These are phyloP conservation scores for Gadopsis bispinosus DNA, from an alignment of 2,797 vertebrate genomes.

Conservation along the genomic window DNA sequence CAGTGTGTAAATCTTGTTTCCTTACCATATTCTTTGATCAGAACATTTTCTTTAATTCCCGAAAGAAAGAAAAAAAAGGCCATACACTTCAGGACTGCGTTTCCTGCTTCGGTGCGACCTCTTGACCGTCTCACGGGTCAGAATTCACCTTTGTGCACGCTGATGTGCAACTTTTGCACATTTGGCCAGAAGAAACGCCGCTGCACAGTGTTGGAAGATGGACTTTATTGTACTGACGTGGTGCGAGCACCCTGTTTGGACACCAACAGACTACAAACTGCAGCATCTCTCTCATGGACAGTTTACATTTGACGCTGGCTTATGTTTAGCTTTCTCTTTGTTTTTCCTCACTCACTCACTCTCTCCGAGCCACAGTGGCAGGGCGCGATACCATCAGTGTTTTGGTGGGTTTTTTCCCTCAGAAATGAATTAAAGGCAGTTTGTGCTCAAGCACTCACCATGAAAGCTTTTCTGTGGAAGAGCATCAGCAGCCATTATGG, in stretches of 20 bases:
- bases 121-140: not conserved
- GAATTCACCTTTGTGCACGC: not conserved
- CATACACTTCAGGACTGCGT: not conserved
- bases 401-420: constrained; percentile 6
- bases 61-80: not conserved
- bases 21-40: too few species aligned
- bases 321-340: not conserved
- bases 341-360: not conserved
- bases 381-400: constrained; percentile 26
- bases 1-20: not conserved
- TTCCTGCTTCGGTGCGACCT: not conserved
- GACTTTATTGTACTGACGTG: not conserved
- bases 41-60: not conserved
- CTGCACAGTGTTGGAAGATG: not conserved
- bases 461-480: constrained; percentile 51
- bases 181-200: not conserved
- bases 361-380: not conserved
- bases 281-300: not conserved
- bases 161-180: not conserved
- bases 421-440: constrained; percentile 29
- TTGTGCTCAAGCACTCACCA: constrained; percentile 35
- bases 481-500: constrained; percentile 36
- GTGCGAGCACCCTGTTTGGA: not conserved
- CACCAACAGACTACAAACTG: too few species aligned
- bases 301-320: not conserved